Conservation (phyloP, 2,888 invertebrate species). For the Agrotis puta region DNA sequence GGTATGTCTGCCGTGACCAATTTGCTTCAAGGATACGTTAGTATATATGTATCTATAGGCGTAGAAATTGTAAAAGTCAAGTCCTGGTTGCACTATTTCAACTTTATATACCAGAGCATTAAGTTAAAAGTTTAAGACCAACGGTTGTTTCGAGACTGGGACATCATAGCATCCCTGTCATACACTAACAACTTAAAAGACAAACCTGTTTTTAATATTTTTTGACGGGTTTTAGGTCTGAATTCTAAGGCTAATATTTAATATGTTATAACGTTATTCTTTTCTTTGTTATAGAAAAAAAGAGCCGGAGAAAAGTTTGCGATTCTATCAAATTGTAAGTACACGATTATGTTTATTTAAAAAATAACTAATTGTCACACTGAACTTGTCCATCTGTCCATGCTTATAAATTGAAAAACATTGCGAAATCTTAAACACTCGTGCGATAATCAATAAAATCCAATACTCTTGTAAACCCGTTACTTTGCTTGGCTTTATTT, state of each 20-base stretch:
- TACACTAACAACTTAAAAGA: neutral
- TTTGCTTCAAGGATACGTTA: conserved; percentile 14
- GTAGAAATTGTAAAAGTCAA: neutral
- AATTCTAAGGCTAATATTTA: neutral
- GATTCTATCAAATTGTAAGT: conserved; percentile 73
- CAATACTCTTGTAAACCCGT: neutral
- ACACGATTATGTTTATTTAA: neutral
- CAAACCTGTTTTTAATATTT: neutral
- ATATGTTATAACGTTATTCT: neutral
- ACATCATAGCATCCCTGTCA: too few species aligned
- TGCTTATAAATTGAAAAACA: neutral
- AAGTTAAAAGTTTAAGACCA: too few species aligned
- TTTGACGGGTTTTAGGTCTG: neutral
- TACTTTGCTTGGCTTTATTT: neutral
- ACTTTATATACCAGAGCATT: too few species aligned
- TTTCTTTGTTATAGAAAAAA: conserved; percentile 59
- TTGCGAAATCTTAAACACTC: neutral
- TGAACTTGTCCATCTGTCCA: neutral
- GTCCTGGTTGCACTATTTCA: neutral
- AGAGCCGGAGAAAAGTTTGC: conserved; percentile 52
- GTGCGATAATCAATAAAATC: neutral
- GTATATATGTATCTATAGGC: neutral
- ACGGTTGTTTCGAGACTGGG: too few species aligned
- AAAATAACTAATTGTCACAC: too few species aligned
- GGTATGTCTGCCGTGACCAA: neutral